Evolutionary conservation across 2,113 vertebrate genomes (phyloP), one percentile per base, ranked within the genome.

Genomic region (Chunga burmeisteri): DNA sequence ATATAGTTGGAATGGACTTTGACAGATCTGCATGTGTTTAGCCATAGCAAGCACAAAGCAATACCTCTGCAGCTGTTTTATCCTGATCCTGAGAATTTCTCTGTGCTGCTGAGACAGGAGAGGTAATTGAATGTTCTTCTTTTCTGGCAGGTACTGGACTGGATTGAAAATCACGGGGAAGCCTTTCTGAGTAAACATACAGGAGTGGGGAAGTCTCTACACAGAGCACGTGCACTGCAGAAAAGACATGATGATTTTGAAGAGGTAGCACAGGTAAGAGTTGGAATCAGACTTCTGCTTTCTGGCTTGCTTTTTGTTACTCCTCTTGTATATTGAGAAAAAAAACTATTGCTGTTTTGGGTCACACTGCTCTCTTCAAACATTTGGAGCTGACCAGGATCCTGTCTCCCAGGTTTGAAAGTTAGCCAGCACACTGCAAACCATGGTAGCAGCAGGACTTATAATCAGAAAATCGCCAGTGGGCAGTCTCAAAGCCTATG

Each of bases 131-230:
- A 77, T 97, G 44, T 94, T 88, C 66, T 97, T 79, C 34, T 90
- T 95, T 89, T 96, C 62, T 97, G 87, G 32, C 84, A 99, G 99
- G 99, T 99, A 13, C 94, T 99, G 97, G 99, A 99, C 97, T 99
- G 99, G 99, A 99, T 99, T 93, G 99, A 99, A 98, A 99, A 99
- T 94, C 99, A 99, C 0, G 99, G 99, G 1, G 99, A 99, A 96
- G 99, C 99, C 21, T 99, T 99, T 96, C 98, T 99, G 86, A 99
- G 99, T 97, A 99, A 99, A 96, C 99, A 99, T 93, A 99, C 99
- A 1, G 99, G 99, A 21, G 99, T 99, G 50, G 99, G 99, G 16
- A 99, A 99, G 92, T 99, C 99, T 40, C 97, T 99, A 13, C 99
- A 99, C 93, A 98, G 99, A 96, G 99, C 99, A 14, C 98, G 99